A percentile compares a stretch with the other conserved stretches of the same genome.
Conservation (phyloP, 2,888 invertebrate genomes). For the Sicus ferrugineus region DNA sequence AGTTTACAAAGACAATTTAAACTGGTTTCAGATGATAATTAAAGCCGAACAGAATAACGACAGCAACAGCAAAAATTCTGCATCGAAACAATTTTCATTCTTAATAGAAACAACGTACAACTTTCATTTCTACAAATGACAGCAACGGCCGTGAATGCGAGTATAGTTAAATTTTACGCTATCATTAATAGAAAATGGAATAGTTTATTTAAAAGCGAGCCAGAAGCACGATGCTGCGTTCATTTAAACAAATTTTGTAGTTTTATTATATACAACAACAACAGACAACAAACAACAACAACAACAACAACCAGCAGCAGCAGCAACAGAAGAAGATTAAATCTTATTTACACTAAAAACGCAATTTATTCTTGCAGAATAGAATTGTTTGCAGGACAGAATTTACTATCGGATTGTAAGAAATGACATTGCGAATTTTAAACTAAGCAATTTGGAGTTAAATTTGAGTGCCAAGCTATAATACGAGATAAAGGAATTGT, state of each 20-base stretch:
- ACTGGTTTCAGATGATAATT: slow-evolving; percentile 13
- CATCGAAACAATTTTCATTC: too few relatives aligned
- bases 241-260: neutral
- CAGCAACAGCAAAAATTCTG: slow-evolving; percentile 18
- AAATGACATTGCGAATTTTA: slow-evolving; percentile 20
- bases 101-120: too few relatives aligned
- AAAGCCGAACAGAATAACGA: slow-evolving; percentile 8
- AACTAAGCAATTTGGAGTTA: slow-evolving; percentile 42
- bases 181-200: too few relatives aligned
- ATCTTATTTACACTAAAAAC: slow-evolving; percentile 31
- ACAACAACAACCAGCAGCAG: slow-evolving; percentile 32
- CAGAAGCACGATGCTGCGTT: neutral
- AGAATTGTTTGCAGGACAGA: too few relatives aligned
- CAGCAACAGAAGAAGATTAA: slow-evolving; percentile 33
- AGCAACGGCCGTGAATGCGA: too few relatives aligned
- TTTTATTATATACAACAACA: slow-evolving; percentile 41
- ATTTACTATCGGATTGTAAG: neutral
- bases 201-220: too few relatives aligned
- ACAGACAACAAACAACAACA: slow-evolving; percentile 35
- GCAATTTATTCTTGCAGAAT: slow-evolving; percentile 42
- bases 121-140: too few relatives aligned
- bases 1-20: neutral
- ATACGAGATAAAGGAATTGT: slow-evolving; percentile 23
- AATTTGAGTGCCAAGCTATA: slow-evolving; percentile 63
- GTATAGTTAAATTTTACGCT: too few relatives aligned